Conservation (phyloP, 2,888 invertebrate species). For the Sipha maydis region DNA sequence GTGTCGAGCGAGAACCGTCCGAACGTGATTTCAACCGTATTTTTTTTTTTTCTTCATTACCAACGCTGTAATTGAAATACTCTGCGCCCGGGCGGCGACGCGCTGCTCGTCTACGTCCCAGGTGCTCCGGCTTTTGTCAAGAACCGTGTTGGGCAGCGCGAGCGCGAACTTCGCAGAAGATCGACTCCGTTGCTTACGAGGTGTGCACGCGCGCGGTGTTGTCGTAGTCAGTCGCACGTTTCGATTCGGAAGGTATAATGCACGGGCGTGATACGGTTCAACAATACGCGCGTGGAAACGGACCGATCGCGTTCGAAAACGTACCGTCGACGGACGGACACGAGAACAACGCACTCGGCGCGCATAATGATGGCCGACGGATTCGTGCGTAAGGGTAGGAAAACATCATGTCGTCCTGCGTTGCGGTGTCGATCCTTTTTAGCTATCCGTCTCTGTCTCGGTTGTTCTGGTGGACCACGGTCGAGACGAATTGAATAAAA, state of each 20-base stretch:
- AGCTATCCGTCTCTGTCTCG: not conserved
- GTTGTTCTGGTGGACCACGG: not conserved
- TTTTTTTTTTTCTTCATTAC: too few species aligned
- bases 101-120: not conserved
- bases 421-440: not conserved
- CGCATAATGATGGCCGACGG: too few species aligned
- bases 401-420: not conserved
- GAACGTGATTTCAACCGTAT: not conserved
- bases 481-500: too few species aligned
- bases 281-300: too few species aligned
- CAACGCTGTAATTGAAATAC: too few species aligned
- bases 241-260: not conserved
- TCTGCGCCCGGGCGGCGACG: too few species aligned
- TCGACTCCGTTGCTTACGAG: not conserved
- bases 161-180: not conserved
- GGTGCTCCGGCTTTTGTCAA: not conserved
- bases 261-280: too few species aligned
- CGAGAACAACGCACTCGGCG: not conserved
- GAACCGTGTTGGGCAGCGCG: not conserved
- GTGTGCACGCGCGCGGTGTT: not conserved
- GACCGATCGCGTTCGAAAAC: conserved; percentile 20
- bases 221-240: not conserved
- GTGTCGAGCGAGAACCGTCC: not conserved
- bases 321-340: not conserved
- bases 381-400: not conserved